Base-by-base conservation (phyloP, 2,797 vertebrate species). In the Spatula versicolor region DNA sequence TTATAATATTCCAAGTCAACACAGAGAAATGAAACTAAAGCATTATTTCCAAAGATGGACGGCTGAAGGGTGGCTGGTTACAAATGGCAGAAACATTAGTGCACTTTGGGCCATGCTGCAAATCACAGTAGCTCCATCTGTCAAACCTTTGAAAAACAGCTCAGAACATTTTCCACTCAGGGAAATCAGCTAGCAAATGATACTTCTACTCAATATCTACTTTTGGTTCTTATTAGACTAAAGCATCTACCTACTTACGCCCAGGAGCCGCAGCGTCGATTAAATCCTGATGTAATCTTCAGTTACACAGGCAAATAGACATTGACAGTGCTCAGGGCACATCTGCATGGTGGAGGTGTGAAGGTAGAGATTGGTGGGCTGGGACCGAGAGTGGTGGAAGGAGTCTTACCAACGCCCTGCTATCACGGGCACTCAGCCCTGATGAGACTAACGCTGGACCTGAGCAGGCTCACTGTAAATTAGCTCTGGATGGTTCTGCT, bases 111-210 rank as follows among this genome's bases (percentile, higher is more conserved):
- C 79, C 58, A 28, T 6, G 50, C 78, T 75, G 82, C 96, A 97
- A 96, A 90, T 95, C 95, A 95, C 76, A 95, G 73, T 88, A 83
- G 95, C 68, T 96, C 75, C 81, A 88, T 90, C 74, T 96, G 91
- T 92, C 97, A 93, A 85, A 79, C 77, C 79, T 85, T 75, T 91
- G 89, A 94, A 69, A 95, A 97, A 93, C 63, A 83, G 83, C 68
- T 86, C 58, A 20, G 62, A 91, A 95, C 80, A 33, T 92, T 95
- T 90, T 66, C 83, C 79, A 96, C 92, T 97, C 79, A 74, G 92
- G 81, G 90, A 91, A 96, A 95, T 66, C 48, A 68, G 22, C 75
- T 18, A 78, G 87, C n/a, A 90, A 97, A 95, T 75, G 63, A 73
- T 60, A 72, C 66, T 92, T 90, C 73, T 39, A 83, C 68, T 92